These are phyloP conservation scores for Microcebus griseorufus DNA, from an alignment of 2,113 vertebrate genomes.

Conservation along the genomic window DNA sequence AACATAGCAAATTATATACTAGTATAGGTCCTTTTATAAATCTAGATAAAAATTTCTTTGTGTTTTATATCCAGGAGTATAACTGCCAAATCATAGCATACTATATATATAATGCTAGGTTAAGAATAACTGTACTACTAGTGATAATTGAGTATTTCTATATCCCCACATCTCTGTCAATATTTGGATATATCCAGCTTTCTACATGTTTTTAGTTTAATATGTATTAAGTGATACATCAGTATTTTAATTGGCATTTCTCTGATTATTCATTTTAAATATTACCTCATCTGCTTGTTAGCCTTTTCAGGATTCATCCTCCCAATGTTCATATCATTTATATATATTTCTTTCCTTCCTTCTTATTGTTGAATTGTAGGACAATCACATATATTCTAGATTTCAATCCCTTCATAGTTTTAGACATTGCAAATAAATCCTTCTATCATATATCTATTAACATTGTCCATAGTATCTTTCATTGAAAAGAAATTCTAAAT, in stretches of 20 bases:
- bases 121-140: neutral
- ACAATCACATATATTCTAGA: neutral
- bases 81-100: neutral
- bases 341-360: neutral
- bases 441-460: neutral
- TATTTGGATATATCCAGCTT: neutral
- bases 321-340: neutral
- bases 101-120: neutral
- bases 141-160: neutral
- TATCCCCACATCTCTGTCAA: neutral
- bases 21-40: neutral
- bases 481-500: neutral
- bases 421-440: neutral
- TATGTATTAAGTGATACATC: neutral
- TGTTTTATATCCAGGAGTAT: neutral
- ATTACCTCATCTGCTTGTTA: neutral
- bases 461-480: neutral
- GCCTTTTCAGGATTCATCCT: neutral
- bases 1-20: neutral
- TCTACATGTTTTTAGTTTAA: neutral
- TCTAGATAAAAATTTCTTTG: neutral
- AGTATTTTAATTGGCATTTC: neutral
- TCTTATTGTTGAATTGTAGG: neutral
- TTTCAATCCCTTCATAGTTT: neutral
- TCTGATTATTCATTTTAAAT: neutral